phyloP scores from a whole-genome alignment of 2,113 vertebrate species.

The Argyrosomus japonicus region DNA sequence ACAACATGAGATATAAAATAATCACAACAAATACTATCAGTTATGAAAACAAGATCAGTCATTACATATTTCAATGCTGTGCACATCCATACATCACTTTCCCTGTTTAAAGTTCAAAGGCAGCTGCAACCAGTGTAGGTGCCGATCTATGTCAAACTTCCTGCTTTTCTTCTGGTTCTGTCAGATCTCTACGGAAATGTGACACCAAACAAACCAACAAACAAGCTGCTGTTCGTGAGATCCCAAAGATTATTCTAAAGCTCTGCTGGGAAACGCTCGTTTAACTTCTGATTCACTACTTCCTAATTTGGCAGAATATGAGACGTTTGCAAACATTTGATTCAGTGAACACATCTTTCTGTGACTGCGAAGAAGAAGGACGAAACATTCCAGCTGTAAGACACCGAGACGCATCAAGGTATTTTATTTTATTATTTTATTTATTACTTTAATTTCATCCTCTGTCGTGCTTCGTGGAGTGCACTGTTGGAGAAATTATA shows the following conservation, averaged over 20 bases:
- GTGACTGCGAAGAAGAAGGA: not conserved
- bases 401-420: not conserved
- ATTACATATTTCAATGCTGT: too few relatives aligned
- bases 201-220: not conserved
- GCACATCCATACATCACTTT: too few relatives aligned
- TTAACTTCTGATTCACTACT: not conserved
- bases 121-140: not conserved
- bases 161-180: not conserved
- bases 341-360: not conserved
- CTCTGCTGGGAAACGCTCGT: not conserved
- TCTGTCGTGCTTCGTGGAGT: not conserved
- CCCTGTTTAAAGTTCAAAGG: too few relatives aligned
- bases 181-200: not conserved
- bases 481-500: not conserved
- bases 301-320: not conserved
- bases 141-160: not conserved
- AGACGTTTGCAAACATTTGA: accelerated
- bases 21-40: too few relatives aligned
- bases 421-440: not conserved
- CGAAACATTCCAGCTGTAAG: not conserved
- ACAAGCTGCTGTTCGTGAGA: not conserved
- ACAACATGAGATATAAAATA: too few relatives aligned
- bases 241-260: not conserved
- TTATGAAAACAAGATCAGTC: too few relatives aligned
- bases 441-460: not conserved